phyloP scores from a whole-genome alignment of 2,888 invertebrate species.

The Glyphotaelius pellucidus region DNA sequence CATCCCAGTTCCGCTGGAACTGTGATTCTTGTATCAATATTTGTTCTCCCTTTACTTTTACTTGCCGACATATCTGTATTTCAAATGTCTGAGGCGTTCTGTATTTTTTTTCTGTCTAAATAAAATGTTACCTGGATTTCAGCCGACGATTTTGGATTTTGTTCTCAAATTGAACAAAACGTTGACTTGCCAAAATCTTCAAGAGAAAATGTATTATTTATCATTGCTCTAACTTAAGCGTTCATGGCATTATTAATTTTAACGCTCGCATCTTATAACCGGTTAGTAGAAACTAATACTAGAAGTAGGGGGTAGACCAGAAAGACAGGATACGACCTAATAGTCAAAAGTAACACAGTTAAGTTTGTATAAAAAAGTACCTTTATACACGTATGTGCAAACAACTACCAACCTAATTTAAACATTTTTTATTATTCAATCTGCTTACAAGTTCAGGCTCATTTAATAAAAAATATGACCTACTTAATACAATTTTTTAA shows the following conservation, averaged over 20 bases:
- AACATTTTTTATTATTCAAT: neutral
- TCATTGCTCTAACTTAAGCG: neutral
- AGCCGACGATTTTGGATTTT: neutral
- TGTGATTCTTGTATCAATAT: slow-evolving; percentile 36
- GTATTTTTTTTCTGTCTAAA: slow-evolving; percentile 12
- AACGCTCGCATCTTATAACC: neutral
- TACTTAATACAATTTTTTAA: neutral
- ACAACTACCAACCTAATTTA: neutral
- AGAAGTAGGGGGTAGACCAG: too few species aligned
- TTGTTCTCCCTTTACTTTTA: slow-evolving; percentile 26
- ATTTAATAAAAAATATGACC: neutral
- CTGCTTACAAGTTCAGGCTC: neutral
- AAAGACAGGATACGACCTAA: too few species aligned
- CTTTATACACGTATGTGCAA: neutral
- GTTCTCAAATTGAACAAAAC: neutral
- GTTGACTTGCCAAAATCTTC: neutral
- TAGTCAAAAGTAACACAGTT: too few species aligned
- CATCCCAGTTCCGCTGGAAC: neutral
- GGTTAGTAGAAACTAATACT: neutral
- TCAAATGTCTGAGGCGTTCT: neutral
- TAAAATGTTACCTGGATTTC: neutral
- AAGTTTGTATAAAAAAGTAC: neutral
- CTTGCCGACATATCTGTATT: slow-evolving; percentile 28
- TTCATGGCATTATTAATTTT: neutral
- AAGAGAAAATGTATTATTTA: neutral